Evolutionary conservation across 2,113 vertebrate species (phyloP), one percentile per base, ranked within the genome.

Genomic region (Pantherophis guttatus): DNA sequence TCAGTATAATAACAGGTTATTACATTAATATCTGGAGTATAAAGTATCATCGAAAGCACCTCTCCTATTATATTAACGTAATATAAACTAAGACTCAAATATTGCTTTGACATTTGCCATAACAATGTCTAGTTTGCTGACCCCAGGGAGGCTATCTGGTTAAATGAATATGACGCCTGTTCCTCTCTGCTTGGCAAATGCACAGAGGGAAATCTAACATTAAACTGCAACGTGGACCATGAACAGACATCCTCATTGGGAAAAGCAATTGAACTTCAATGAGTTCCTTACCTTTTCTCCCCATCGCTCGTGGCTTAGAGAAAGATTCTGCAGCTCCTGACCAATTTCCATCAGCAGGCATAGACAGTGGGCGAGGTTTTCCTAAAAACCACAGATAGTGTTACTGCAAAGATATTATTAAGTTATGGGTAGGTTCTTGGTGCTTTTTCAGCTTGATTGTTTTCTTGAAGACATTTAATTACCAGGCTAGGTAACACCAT

Each of bases 281-380:
- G 48, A 17, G 17, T 62, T 26, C 39, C 96, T 96, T 97, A 98
- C 99, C 98, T 98, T 98, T 99, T 95, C 97, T 98, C 65, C 98
- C 98, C 21, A 96, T 94, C 58, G 97, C 95, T 93, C 98, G 98
- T 24, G 98, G 97, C 92, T 97, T 98, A 91, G 97, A 98, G 50
- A 98, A 98, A 39, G 97, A 95, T 85, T 99, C 98, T 21, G 97
- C 97, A 29, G 96, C 97, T 44, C 96, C 98, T 92, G 98, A 97
- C 95, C 98, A 98, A 62, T 98, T 97, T 21, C 97, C 97, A 62
- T 99, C 98, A 3, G 98, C 98, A 21, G 99, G 99, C 99, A 99
- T 99, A 94, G 99, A 99, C 94, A 99, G 94, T 2, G 99, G 99
- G 39, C 99, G 98, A 86, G 99, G 98, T 96, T 99, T 99, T 94